phyloP scores from a whole-genome alignment of 2,113 vertebrate genomes.

The Heterochromis multidens region DNA sequence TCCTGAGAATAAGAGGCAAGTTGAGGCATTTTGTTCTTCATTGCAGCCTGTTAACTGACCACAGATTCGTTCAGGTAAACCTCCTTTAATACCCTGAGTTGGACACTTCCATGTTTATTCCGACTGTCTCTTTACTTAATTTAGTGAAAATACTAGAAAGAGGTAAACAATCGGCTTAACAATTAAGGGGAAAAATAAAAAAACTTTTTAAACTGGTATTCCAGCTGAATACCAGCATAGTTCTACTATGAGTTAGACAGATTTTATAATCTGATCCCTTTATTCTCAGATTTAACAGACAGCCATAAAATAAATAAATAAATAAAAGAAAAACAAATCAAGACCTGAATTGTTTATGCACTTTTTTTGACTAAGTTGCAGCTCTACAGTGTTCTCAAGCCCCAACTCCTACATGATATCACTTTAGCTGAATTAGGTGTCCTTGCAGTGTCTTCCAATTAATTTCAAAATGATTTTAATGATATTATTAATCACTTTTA shows the following conservation, averaged over 20 bases:
- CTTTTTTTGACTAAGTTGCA: neutral
- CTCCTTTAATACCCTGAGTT: too few relatives aligned
- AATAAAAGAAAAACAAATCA: too few relatives aligned
- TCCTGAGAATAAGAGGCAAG: slow-evolving; percentile 53
- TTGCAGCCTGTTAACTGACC: neutral
- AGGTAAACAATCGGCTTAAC: too few relatives aligned
- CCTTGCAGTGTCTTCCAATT: neutral
- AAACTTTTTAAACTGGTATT: too few relatives aligned
- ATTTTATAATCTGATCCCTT: too few relatives aligned
- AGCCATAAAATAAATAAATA: neutral
- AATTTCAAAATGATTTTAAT: neutral
- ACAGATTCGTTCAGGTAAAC: too few relatives aligned
- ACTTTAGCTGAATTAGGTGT: neutral
- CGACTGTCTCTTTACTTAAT: too few relatives aligned
- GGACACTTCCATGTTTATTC: too few relatives aligned
- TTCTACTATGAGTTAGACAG: too few relatives aligned
- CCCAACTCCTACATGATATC: neutral
- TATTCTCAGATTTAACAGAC: neutral
- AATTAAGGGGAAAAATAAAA: too few relatives aligned
- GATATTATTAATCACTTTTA: neutral
- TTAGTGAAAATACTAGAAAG: too few relatives aligned
- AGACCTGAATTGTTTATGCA: neutral
- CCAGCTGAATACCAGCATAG: too few relatives aligned
- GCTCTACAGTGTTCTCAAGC: neutral
- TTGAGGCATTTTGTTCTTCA: neutral